These are phyloP conservation scores for Xylota sylvarum DNA, from an alignment of 2,888 invertebrate genomes.

Conservation along the genomic window DNA sequence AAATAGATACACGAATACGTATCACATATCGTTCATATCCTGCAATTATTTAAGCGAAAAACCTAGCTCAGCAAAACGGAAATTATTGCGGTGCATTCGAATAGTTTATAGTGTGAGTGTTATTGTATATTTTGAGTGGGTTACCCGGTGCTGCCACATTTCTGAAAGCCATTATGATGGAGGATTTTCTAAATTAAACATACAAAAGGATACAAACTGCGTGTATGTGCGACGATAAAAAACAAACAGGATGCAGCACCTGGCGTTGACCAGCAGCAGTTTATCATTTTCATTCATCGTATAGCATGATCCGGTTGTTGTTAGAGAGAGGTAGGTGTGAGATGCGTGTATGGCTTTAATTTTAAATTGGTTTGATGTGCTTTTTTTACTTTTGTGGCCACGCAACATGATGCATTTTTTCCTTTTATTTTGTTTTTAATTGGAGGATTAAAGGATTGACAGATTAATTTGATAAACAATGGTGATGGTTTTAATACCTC, in stretches of 20 bases:
- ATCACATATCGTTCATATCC: constrained; percentile 51
- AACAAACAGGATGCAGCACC: constrained; percentile 60
- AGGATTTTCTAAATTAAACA: constrained; percentile 54
- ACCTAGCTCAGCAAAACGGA: constrained; percentile 46
- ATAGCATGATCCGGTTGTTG: constrained; percentile 24
- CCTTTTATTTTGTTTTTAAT: neutral
- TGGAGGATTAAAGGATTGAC: neutral
- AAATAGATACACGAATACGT: constrained; percentile 32
- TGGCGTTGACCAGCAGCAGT: constrained; percentile 41
- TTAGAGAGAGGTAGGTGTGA: constrained; percentile 64
- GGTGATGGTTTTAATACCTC: neutral
- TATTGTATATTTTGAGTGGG: constrained; percentile 24
- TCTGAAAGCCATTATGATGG: constrained; percentile 26
- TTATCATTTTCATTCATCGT: constrained; percentile 56
- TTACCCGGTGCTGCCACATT: neutral
- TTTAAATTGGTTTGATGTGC: constrained; percentile 31
- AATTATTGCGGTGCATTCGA: constrained; percentile 58
- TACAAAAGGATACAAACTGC: constrained; percentile 55
- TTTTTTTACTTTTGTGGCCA: neutral
- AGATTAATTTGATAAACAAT: neutral
- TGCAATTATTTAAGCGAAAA: constrained; percentile 52
- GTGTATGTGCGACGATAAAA: constrained; percentile 26
- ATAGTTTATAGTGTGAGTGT: constrained; percentile 13
- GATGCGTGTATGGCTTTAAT: constrained; percentile 6
- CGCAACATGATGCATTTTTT: neutral